Percentiles rank a stretch among this genome's conserved stretches.
phyloP scores from a whole-genome alignment of 2,113 vertebrate species.

The Pundamilia nyererei region DNA sequence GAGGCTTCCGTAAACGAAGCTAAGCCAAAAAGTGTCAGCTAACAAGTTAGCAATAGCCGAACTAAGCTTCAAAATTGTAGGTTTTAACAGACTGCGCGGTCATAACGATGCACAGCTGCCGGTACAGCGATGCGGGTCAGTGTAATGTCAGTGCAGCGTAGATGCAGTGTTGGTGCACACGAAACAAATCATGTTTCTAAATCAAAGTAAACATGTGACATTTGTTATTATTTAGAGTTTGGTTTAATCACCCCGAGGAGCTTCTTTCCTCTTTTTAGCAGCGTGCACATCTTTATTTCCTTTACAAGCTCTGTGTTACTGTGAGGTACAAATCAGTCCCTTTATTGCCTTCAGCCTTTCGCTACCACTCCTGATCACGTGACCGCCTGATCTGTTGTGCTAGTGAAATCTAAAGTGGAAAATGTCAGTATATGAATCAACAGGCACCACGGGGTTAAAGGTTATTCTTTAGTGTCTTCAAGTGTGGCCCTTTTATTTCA shows the following conservation, averaged over 20 bases:
- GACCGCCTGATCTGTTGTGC: fast-evolving
- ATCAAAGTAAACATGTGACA: background rate
- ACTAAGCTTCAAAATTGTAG: fast-evolving
- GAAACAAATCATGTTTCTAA: background rate
- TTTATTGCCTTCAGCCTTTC: background rate
- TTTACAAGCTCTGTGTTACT: background rate
- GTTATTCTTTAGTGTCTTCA: background rate
- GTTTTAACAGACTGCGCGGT: background rate
- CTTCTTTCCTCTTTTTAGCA: background rate
- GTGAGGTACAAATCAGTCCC: background rate
- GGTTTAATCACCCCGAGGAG: background rate
- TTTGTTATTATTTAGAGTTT: background rate
- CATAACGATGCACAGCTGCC: background rate
- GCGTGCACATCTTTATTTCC: background rate
- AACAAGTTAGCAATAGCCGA: background rate
- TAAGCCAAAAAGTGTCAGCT: background rate
- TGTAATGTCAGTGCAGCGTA: background rate
- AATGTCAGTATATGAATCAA: background rate
- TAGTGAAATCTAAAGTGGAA: fast-evolving
- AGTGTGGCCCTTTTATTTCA: fast-evolving
- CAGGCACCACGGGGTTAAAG: background rate
- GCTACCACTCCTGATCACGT: too few species aligned
- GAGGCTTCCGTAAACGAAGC: background rate
- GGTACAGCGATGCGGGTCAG: background rate
- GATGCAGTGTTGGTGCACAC: background rate